A percentile compares a stretch with the other conserved stretches of the same genome.
Evolutionary conservation across 2,797 vertebrate species (phyloP).

Genomic region (Tokudaia tokunoshimensis): DNA sequence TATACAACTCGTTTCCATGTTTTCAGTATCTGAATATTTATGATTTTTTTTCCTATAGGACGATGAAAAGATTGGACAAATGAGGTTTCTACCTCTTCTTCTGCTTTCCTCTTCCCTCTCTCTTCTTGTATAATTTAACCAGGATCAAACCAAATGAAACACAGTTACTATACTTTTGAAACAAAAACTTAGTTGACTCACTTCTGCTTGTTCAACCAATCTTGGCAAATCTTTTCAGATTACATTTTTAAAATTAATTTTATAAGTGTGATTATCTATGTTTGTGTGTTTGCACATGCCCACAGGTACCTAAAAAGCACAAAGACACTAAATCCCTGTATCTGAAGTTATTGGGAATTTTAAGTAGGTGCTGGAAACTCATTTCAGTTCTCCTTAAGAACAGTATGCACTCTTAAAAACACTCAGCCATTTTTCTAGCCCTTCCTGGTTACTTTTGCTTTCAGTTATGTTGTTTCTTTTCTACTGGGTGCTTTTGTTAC

Average conservation of each 20-base stretch:
- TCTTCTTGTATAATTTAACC: constrained; percentile 20
- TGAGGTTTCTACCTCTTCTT: background rate
- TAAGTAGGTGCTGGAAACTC: background rate
- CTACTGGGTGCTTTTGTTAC: background rate
- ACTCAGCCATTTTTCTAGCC: background rate
- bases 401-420: background rate
- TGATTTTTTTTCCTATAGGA: background rate
- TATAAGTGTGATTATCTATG: background rate
- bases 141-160: background rate
- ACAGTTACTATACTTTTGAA: background rate
- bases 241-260: background rate
- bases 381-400: background rate
- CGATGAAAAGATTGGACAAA: background rate
- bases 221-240: background rate
- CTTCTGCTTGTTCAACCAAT: background rate
- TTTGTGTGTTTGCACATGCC: background rate
- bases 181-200: constrained; percentile 12
- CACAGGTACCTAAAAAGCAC: background rate
- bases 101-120: background rate
- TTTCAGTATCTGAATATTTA: constrained; percentile 5
- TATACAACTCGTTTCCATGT: background rate
- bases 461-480: background rate
- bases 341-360: background rate
- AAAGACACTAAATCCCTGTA: background rate
- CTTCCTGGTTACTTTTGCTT: background rate